phyloP scores from a whole-genome alignment of 2,113 vertebrate species.

The Rana temporaria region DNA sequence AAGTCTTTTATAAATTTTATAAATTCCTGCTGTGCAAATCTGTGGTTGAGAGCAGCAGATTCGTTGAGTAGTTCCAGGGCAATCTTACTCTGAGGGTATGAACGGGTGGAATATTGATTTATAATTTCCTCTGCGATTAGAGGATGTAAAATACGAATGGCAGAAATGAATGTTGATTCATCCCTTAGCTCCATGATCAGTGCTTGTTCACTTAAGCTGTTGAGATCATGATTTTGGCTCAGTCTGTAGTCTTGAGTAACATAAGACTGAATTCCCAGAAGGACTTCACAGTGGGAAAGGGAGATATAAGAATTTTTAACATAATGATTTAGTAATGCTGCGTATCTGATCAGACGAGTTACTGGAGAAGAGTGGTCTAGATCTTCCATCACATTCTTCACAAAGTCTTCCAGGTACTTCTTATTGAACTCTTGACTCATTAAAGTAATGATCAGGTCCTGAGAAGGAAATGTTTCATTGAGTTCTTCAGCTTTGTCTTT shows the following conservation, averaged over 20 bases:
- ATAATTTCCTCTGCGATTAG: constrained; percentile 83
- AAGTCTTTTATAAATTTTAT: constrained; percentile 75
- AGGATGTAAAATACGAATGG: constrained; percentile 80
- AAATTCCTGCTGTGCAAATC: constrained; percentile 74
- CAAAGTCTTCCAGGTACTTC: constrained; percentile 69
- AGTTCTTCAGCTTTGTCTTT: constrained; percentile 66
- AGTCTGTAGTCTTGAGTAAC: not conserved
- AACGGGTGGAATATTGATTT: constrained; percentile 68
- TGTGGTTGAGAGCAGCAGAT: constrained; percentile 73
- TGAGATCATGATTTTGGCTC: constrained; percentile 39
- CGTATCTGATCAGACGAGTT: constrained; percentile 73
- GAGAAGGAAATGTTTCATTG: constrained; percentile 60
- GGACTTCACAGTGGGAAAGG: constrained; percentile 81
- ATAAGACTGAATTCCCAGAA: constrained; percentile 64
- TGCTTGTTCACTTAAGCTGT: constrained; percentile 70
- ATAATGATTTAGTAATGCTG: constrained; percentile 81
- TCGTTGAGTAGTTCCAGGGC: constrained; percentile 75
- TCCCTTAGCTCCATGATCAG: constrained; percentile 80
- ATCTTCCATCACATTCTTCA: constrained; percentile 71
- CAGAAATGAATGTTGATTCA: constrained; percentile 71
- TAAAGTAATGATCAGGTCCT: constrained; percentile 77
- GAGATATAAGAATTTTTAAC: constrained; percentile 82
- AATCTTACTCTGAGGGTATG: constrained; percentile 73
- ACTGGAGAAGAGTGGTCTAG: constrained; percentile 68
- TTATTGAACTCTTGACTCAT: constrained; percentile 78